Evolutionary conservation across 2,888 invertebrate genomes (phyloP).

Genomic region (Graphium colonna): DNA sequence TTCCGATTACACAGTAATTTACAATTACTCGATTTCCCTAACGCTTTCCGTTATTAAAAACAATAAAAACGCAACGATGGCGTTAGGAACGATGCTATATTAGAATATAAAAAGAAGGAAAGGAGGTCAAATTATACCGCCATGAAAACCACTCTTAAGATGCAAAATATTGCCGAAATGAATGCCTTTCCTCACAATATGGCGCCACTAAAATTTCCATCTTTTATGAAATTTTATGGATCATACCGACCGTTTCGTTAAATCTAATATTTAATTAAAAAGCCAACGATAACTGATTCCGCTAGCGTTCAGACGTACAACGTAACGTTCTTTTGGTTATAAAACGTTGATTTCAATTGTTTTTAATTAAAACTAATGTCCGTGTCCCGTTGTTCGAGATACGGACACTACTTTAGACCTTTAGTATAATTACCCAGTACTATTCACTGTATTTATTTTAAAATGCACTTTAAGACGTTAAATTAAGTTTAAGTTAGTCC

Average conservation of each 20-base stretch:
- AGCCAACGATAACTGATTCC: constrained; percentile 71
- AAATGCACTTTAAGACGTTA: no score
- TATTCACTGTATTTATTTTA: no score
- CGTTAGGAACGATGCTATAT: constrained; percentile 39
- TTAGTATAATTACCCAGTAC: no score
- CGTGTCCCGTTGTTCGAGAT: no score
- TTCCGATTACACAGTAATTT: constrained; percentile 4
- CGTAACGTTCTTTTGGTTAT: no score
- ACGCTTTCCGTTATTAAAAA: constrained; percentile 23
- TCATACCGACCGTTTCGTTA: constrained; percentile 62
- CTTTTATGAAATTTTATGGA: constrained; percentile 75
- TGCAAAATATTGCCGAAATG: constrained; percentile 69
- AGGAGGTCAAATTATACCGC: constrained; percentile 56
- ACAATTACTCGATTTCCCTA: constrained; percentile 7
- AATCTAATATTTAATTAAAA: constrained; percentile 67
- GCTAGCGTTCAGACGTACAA: constrained; percentile 24
- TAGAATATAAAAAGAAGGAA: constrained; percentile 38
- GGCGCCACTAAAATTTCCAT: constrained; percentile 75
- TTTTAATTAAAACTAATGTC: no score
- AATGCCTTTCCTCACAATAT: constrained; percentile 74
- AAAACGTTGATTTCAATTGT: no score
- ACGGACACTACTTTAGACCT: no score
- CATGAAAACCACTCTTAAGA: constrained; percentile 64
- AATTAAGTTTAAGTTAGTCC: no score
- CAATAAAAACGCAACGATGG: constrained; percentile 41